Evolutionary conservation across 23 tunicate species (phyloP), one percentile per base, ranked within the genome.

Genomic region (Clavelina lepadiformis): DNA sequence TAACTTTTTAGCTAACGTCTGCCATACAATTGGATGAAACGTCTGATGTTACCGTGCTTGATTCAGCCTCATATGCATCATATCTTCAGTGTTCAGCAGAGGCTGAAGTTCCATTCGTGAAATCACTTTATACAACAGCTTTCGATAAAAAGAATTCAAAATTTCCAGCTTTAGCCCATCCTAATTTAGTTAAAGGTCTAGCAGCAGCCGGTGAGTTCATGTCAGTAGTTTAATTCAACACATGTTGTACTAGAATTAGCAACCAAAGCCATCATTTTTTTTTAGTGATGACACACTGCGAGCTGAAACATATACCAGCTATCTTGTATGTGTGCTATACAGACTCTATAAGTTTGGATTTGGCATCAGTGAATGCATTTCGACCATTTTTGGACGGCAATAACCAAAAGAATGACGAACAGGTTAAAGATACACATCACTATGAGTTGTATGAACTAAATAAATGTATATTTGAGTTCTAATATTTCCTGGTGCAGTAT

Each of bases 171-270:
- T 25, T 46, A 7, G 44, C 46, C n/a, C 57, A 46, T 33, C 73
- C 73, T 7, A 67, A 67, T 28, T 6, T 33, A 25, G 58, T 67
- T 4, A 46, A 29, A n/a, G 73, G 73, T 6, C 5, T 67, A 21
- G 27, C 73, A n/a, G 73, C 73, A 7, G 73, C 58, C 46, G 52
- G 73, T 67, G 47, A 28, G 65, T 44, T n/a, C n/a, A n/a, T n/a
- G n/a, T n/a, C n/a, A n/a, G n/a, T n/a, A n/a, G n/a, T n/a, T n/a
- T n/a, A n/a, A n/a, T n/a, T n/a, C n/a, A n/a, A n/a, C n/a, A n/a
- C n/a, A n/a, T n/a, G n/a, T n/a, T n/a, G n/a, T n/a, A n/a, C n/a
- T n/a, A n/a, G n/a, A n/a, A n/a, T n/a, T n/a, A n/a, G n/a, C n/a
- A n/a, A n/a, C n/a, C n/a, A n/a, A n/a, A n/a, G n/a, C n/a, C n/a